phyloP scores from a whole-genome alignment of 2,888 invertebrate genomes.

The Sussaba pulchella region DNA sequence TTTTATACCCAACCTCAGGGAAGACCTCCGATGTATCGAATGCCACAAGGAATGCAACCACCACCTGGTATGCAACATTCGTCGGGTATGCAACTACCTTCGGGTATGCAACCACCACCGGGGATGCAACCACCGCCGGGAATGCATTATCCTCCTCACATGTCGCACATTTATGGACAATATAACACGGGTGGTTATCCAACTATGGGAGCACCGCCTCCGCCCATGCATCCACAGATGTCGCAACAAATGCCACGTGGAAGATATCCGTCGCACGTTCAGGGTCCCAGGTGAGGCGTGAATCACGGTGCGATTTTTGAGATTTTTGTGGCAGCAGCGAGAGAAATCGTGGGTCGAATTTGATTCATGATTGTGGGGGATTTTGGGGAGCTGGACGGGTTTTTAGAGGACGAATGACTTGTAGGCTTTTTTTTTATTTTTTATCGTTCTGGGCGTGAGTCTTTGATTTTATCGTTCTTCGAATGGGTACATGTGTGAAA shows the following conservation, averaged over 20 bases:
- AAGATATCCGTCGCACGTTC: constrained; percentile 75
- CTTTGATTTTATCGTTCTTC: too few species aligned
- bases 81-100: constrained; percentile 70
- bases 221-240: constrained; percentile 78
- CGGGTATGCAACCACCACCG: constrained; percentile 76
- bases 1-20: constrained; percentile 83
- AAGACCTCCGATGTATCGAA: constrained; percentile 82
- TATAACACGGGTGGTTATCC: constrained; percentile 71
- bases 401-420: too few species aligned
- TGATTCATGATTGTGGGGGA: too few species aligned
- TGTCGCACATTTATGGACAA: constrained; percentile 77
- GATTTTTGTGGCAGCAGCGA: too few species aligned
- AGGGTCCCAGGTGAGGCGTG: constrained; percentile 67
- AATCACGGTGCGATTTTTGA: too few species aligned
- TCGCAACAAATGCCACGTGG: constrained; percentile 77
- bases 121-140: constrained; percentile 76
- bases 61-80: too few species aligned
- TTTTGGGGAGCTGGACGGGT: too few species aligned
- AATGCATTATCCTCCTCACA: constrained; percentile 80
- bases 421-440: too few species aligned
- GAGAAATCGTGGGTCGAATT: too few species aligned
- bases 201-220: constrained; percentile 75
- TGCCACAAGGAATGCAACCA: constrained; percentile 64
- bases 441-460: too few species aligned
- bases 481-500: too few species aligned